A percentile compares a stretch with the other conserved stretches of the same genome.
Conservation (phyloP, 2,113 vertebrate genomes). For the Edolisoma coerulescens region DNA sequence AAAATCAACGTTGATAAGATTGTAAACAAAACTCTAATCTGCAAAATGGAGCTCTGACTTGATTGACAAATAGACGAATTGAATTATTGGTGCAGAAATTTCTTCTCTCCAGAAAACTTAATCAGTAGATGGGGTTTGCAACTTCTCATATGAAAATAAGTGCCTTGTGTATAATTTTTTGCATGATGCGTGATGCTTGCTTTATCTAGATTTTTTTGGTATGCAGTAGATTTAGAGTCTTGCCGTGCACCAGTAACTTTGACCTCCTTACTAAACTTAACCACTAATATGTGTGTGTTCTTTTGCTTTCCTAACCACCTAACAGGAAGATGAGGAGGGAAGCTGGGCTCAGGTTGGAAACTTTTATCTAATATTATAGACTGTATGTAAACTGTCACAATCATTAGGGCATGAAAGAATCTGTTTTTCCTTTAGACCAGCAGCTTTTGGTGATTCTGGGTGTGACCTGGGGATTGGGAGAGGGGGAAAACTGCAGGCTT, state of each 20-base stretch:
- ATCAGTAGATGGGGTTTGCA: slow-evolving; percentile 1
- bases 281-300: slow-evolving; percentile 73
- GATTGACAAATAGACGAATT: not conserved
- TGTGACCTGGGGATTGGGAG: not conserved
- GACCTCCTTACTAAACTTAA: slow-evolving; percentile 20
- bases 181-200: slow-evolving; percentile 58
- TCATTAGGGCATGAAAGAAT: not conserved
- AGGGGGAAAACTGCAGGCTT: not conserved
- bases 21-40: not conserved
- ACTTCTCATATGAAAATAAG: not conserved
- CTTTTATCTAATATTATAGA: slow-evolving; percentile 67
- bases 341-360: slow-evolving; percentile 99
- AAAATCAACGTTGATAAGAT: not conserved
- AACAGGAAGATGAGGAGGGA: slow-evolving; percentile 98
- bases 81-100: not conserved
- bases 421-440: not conserved
- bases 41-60: not conserved
- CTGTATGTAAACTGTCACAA: slow-evolving; percentile 16
- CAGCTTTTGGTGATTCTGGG: not conserved
- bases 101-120: not conserved
- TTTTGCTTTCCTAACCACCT: slow-evolving; percentile 90
- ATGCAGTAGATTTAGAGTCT: not conserved
- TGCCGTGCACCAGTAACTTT: not conserved
- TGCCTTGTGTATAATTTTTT: not conserved
- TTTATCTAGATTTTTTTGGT: not conserved